These are phyloP conservation scores for Xyrauchen texanus DNA, from an alignment of 2,113 vertebrate genomes.

Conservation along the genomic window DNA sequence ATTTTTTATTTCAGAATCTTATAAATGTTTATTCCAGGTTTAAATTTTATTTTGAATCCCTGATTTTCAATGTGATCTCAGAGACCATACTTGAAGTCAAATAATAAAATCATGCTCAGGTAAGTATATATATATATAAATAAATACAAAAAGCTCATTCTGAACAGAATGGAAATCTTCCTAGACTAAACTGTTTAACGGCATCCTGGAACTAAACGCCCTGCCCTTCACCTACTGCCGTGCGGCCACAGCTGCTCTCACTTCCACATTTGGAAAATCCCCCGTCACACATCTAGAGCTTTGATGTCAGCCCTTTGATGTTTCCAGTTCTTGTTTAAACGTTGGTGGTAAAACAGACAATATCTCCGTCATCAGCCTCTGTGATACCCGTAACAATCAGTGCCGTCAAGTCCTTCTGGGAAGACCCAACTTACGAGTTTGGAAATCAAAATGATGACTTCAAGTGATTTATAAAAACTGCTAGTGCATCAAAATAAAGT, in stretches of 20 bases:
- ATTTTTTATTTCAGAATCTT: no score
- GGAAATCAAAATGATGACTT: background rate
- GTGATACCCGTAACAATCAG: background rate
- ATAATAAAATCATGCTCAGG: no score
- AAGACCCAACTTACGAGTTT: background rate
- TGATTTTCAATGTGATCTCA: no score
- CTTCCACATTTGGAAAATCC: constrained; percentile 8
- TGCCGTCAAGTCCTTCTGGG: background rate
- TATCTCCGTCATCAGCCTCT: constrained; percentile 7
- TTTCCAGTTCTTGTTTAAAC: constrained; percentile 17
- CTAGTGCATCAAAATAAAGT: no score
- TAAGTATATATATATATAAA: no score
- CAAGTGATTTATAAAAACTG: no score
- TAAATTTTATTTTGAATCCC: no score
- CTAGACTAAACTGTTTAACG: background rate
- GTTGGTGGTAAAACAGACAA: background rate
- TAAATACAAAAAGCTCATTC: background rate
- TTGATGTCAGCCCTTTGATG: background rate
- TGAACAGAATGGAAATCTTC: no score
- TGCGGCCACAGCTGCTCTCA: background rate
- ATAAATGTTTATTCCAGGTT: no score
- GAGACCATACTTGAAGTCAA: no score
- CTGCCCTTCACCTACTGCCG: constrained; percentile 6
- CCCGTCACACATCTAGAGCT: background rate
- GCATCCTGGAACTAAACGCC: background rate